Evolutionary conservation across 2,797 vertebrate genomes (phyloP).

Genomic region (Zenarchopterus dispar): DNA sequence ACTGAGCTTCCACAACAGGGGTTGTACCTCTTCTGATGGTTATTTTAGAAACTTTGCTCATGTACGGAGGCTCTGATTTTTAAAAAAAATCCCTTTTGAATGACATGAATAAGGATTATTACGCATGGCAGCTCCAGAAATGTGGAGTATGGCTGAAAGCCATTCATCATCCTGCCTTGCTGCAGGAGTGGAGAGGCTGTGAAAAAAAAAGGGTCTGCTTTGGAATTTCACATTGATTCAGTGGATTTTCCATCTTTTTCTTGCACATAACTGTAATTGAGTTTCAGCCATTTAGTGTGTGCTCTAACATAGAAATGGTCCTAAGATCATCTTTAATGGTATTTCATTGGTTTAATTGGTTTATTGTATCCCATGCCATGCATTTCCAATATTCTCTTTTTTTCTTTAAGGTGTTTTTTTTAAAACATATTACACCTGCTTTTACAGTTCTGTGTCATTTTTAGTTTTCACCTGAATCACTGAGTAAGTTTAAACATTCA

Average conservation of each 20-base stretch:
- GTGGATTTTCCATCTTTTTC: constrained; percentile 57
- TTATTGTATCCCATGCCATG: too few relatives aligned
- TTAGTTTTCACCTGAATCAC: too few relatives aligned
- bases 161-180: constrained; percentile 34
- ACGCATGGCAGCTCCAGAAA: constrained; percentile 61
- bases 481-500: too few relatives aligned
- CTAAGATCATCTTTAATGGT: too few relatives aligned
- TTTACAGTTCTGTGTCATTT: too few relatives aligned
- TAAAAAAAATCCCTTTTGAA: constrained; percentile 34
- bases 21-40: constrained; percentile 3
- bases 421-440: too few relatives aligned
- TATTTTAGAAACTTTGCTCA: constrained; percentile 38
- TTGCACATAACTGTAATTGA: constrained; percentile 7
- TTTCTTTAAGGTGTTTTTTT: neutral
- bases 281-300: too few relatives aligned
- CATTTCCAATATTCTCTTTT: too few relatives aligned
- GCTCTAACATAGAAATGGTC: too few relatives aligned
- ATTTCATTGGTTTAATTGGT: too few relatives aligned
- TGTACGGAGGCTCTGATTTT: constrained; percentile 17
- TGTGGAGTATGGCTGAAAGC: constrained; percentile 33
- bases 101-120: constrained; percentile 65
- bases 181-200: constrained; percentile 30
- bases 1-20: constrained; percentile 8
- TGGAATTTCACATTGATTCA: constrained; percentile 50
- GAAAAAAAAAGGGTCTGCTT: constrained; percentile 34